Base-by-base conservation (phyloP, 2,113 vertebrate genomes). In the Aspiorhynchus laticeps region DNA sequence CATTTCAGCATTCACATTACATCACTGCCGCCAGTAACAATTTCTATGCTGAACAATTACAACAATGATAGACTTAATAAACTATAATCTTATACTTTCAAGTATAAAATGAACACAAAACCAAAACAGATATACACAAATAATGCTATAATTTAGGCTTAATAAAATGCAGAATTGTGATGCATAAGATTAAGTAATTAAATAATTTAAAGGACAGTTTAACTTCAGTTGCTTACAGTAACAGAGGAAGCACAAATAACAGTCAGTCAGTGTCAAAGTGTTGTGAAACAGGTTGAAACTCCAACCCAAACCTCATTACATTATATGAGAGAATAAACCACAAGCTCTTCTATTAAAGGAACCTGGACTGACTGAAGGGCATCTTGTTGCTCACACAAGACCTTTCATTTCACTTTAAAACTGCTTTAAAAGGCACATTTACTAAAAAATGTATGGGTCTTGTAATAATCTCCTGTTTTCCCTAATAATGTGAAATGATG, bases 241-340 rank as follows among this genome's bases (percentile, higher is more conserved):
- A 38, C 38, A 38, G 38, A 38, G 38, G 38, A 38, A 38, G 38
- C 38, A 38, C 38, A 38, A 38, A 38, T 38, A 38, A 56, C 2
- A 28, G 3, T 46, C n/a, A n/a, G n/a, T n/a, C 75, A 36, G 51
- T 36, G 19, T n/a, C 19, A 24, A 56, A 59, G 17, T 79, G 19
- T 36, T 83, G 36, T 83, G 19, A 61, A 76, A 85, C 51, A 43
- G 36, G 53, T 38, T 76, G 21, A 43, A 38, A 59, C 14, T 41
- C 31, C 77, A 38, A 19, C 0, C 2, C 31, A 33, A 36, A 76
- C 26, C 26, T 19, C 36, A 63, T 77, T 28, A 7, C 21, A 43
- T 65, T 65, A 65, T 84, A 84, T 77, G 53, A 46, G 73, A 77
- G 73, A 63, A 65, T 78, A 46, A 78, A 77, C 31, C 24, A 26